phyloP scores from a whole-genome alignment of 2,113 vertebrate genomes.

The Todiramphus chloris region DNA sequence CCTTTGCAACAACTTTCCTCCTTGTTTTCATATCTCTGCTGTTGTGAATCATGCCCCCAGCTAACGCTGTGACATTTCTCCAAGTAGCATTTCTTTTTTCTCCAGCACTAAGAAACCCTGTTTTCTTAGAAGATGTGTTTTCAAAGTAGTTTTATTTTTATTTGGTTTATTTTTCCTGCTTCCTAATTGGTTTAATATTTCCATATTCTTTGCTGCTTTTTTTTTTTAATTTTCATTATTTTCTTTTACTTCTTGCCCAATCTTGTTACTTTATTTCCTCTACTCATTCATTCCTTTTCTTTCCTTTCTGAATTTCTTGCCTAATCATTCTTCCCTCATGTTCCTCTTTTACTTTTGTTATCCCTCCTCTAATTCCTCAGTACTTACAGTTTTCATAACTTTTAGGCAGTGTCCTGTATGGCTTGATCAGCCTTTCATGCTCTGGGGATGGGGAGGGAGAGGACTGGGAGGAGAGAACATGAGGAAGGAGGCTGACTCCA shows the following conservation, averaged over 20 bases:
- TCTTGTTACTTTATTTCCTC: background rate
- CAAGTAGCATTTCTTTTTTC: background rate
- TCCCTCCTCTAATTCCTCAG: background rate
- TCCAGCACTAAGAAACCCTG: background rate
- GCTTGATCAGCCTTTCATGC: background rate
- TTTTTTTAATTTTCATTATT: background rate
- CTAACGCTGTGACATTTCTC: background rate
- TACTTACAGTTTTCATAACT: background rate
- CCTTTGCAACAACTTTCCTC: background rate
- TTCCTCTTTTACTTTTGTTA: background rate
- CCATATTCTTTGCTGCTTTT: background rate
- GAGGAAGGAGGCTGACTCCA: constrained; percentile 2
- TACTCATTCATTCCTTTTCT: background rate
- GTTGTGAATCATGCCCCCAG: background rate
- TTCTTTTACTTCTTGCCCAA: background rate
- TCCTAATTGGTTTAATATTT: background rate
- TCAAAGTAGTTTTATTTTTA: background rate
- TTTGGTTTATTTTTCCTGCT: background rate
- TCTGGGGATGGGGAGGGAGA: constrained; percentile 3
- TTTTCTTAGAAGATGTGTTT: background rate
- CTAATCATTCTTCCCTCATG: background rate
- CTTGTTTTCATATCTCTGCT: background rate
- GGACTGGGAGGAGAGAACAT: constrained; percentile 18
- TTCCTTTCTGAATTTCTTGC: background rate
- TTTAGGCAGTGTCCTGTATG: background rate